phyloP scores from a whole-genome alignment of 2,113 vertebrate genomes.

The Arizona elegans region DNA sequence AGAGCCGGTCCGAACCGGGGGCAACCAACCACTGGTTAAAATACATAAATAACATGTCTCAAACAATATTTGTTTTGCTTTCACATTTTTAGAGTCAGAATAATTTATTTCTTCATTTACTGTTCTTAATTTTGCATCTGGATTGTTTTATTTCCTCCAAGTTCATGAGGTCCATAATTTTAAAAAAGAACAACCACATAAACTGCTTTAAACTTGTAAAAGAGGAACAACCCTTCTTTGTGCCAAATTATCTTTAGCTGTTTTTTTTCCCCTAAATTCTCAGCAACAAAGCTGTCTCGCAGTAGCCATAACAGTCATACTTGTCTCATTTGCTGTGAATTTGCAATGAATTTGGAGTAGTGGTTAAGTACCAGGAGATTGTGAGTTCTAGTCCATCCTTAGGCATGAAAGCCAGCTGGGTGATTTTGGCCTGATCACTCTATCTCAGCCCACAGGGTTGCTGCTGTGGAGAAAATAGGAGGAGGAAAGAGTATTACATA shows the following conservation, averaged over 20 bases:
- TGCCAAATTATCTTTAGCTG: background rate
- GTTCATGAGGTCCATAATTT: background rate
- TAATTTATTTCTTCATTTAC: background rate
- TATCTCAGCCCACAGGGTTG: background rate
- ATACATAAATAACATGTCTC: background rate
- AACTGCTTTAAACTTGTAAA: background rate
- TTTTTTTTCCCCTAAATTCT: background rate
- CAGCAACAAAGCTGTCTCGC: background rate
- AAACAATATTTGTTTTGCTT: background rate
- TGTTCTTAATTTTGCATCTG: background rate
- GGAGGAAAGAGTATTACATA: background rate
- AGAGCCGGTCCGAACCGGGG: too few relatives aligned
- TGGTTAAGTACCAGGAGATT: background rate
- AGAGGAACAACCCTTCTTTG: background rate
- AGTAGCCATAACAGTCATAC: background rate
- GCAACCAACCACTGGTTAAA: background rate
- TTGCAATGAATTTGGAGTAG: background rate
- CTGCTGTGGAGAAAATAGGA: background rate
- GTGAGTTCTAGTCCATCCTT: background rate
- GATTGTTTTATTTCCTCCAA: background rate
- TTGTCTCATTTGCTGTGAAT: background rate
- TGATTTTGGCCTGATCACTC: background rate
- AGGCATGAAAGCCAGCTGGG: background rate
- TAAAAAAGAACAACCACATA: background rate
- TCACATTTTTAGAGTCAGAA: background rate